phyloP scores from a whole-genome alignment of 1,140 invertebrate genomes.

The Hyles euphorbiae region DNA sequence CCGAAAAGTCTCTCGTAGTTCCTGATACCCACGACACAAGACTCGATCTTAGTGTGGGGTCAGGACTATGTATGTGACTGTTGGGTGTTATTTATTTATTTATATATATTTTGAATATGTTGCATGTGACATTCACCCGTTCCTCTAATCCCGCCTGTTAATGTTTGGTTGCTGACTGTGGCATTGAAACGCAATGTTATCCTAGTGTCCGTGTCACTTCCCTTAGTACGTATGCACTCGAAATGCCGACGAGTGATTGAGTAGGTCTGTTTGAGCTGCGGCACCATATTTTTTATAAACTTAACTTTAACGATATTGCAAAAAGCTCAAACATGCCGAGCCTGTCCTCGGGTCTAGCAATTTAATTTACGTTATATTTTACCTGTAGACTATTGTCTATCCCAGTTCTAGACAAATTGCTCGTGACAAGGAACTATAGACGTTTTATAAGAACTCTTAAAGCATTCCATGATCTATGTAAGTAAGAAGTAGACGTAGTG shows the following conservation, averaged over 20 bases:
- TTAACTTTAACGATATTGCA: slow-evolving; percentile 20
- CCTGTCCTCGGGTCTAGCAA: slow-evolving; percentile 15
- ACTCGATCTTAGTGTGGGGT: no score
- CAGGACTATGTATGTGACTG: no score
- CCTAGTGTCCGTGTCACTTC: slow-evolving; percentile 63
- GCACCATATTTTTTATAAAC: slow-evolving; percentile 21
- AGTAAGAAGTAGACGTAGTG: slow-evolving; percentile 67
- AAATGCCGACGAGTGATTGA: slow-evolving; percentile 71
- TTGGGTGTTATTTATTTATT: no score
- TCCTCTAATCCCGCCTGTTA: slow-evolving; percentile 18
- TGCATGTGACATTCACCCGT: slow-evolving; percentile 40
- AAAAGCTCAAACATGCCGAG: slow-evolving; percentile 18
- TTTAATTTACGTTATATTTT: slow-evolving; percentile 34
- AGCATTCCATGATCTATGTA: slow-evolving; percentile 40
- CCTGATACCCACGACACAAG: no score
- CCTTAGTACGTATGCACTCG: slow-evolving; percentile 61
- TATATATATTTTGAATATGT: slow-evolving; percentile 14
- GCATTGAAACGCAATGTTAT: slow-evolving; percentile 36
- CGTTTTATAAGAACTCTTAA: no score
- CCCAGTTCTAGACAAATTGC: slow-evolving; percentile 39
- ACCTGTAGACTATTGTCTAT: slow-evolving; percentile 9
- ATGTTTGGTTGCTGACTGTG: slow-evolving; percentile 24
- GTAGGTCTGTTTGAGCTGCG: slow-evolving; percentile 38
- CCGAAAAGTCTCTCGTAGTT: no score
- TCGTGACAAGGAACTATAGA: slow-evolving; percentile 9